Evolutionary conservation across 2,113 vertebrate species (phyloP).

Genomic region (Heloderma charlesbogerti): DNA sequence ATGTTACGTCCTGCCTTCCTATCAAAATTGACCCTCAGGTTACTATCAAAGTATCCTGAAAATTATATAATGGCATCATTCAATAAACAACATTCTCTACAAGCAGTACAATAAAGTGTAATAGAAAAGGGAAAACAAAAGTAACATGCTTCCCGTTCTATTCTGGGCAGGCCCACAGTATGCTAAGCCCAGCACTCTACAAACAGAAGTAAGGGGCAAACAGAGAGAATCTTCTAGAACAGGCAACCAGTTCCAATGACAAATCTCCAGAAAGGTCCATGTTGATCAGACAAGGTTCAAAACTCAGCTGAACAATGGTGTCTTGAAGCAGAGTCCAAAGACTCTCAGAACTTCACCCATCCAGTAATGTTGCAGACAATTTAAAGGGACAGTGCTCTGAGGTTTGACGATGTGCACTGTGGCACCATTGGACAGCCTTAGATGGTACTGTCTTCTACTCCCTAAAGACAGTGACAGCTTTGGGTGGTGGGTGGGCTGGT

Average conservation of each 20-base stretch:
- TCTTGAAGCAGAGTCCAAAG: not conserved
- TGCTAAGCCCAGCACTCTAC: not conserved
- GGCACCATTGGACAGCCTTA: not conserved
- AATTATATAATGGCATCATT: not conserved
- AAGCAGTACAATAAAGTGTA: too few relatives aligned
- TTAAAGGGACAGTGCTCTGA: not conserved
- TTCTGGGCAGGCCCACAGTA: not conserved
- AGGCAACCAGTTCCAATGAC: not conserved
- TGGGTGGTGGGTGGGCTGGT: not conserved
- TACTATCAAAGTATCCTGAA: not conserved
- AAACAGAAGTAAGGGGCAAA: not conserved
- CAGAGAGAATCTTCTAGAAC: not conserved
- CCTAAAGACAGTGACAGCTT: not conserved
- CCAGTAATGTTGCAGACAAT: not conserved
- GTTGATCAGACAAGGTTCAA: not conserved
- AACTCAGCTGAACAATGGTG: not conserved
- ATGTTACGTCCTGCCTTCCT: not conserved
- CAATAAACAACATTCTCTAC: too few relatives aligned
- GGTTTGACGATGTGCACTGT: not conserved
- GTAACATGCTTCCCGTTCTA: not conserved
- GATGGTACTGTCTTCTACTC: not conserved
- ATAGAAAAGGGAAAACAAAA: too few relatives aligned
- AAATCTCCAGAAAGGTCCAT: not conserved
- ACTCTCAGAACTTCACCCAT: too few relatives aligned
- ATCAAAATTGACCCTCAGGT: not conserved